Conservation (phyloP, 2,888 invertebrate species). For the Agrochola macilenta region DNA sequence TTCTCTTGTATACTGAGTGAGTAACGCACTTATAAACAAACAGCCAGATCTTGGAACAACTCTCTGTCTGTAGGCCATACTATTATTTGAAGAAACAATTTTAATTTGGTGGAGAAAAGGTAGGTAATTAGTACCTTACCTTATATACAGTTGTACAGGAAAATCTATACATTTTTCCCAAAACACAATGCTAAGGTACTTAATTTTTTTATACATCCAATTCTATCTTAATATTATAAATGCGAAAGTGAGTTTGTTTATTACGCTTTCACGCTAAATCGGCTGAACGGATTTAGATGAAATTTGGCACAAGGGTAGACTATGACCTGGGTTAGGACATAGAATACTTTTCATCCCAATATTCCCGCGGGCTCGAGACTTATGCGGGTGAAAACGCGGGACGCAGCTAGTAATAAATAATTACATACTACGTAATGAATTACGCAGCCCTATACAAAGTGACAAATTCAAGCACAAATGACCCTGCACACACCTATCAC, state of each 20-base stretch:
- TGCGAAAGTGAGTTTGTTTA: too few species aligned
- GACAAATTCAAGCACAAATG: constrained; percentile 46
- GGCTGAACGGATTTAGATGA: too few species aligned
- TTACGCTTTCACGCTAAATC: too few species aligned
- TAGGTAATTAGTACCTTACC: neutral
- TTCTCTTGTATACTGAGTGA: too few species aligned
- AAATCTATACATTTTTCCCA: neutral
- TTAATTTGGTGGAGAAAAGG: neutral
- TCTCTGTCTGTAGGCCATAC: neutral
- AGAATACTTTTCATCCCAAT: too few species aligned
- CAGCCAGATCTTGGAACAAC: neutral
- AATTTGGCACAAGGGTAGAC: too few species aligned
- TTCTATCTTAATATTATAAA: neutral
- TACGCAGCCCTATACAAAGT: neutral
- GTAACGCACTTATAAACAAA: neutral
- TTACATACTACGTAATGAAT: neutral
- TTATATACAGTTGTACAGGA: neutral
- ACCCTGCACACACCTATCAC: constrained; percentile 51
- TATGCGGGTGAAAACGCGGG: too few species aligned
- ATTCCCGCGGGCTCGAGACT: too few species aligned
- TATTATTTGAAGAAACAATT: neutral
- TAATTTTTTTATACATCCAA: too few species aligned
- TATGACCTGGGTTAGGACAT: too few species aligned
- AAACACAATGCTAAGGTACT: neutral
- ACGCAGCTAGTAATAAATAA: neutral